Conservation (phyloP, 2,888 invertebrate genomes). For the Protula sp. region DNA sequence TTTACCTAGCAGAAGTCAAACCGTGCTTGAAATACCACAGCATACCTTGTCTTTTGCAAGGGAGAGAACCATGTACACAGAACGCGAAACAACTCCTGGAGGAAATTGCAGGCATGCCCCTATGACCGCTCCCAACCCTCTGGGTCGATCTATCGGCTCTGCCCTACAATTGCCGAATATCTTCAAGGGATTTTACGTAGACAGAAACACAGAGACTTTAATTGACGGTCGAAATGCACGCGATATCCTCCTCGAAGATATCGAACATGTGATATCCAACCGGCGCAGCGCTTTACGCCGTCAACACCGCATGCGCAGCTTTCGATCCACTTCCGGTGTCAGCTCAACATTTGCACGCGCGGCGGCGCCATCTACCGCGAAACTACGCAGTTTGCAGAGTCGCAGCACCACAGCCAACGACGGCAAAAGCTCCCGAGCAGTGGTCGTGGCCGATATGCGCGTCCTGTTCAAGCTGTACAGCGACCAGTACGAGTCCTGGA, state of each 20-base stretch:
- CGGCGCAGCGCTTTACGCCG: no score
- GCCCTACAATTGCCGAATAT: conserved; percentile 27
- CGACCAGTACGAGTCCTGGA: conserved; percentile 30
- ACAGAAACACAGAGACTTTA: conserved; percentile 2
- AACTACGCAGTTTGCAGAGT: neutral
- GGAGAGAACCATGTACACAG: conserved; percentile 38
- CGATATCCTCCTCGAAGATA: conserved; percentile 5
- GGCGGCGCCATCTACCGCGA: neutral
- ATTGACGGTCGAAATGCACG: conserved; percentile 14
- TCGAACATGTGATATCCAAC: conserved; percentile 6
- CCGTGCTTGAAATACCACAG: conserved; percentile 7
- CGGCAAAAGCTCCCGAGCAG: conserved; percentile 17
- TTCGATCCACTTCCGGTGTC: conserved; percentile 2
- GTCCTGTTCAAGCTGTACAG: conserved; percentile 41
- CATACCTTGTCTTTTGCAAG: conserved; percentile 27
- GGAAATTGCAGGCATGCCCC: conserved; percentile 30
- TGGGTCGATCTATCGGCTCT: conserved; percentile 25
- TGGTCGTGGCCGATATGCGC: conserved; percentile 29
- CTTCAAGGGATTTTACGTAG: conserved; percentile 10
- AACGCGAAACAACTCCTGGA: conserved; percentile 18
- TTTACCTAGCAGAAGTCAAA: neutral
- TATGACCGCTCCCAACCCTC: conserved; percentile 22
- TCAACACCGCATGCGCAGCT: neutral
- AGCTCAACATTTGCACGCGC: neutral
- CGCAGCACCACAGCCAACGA: no score